These are phyloP conservation scores for Austrofundulus limnaeus DNA, from an alignment of 2,113 vertebrate genomes.

Conservation along the genomic window DNA sequence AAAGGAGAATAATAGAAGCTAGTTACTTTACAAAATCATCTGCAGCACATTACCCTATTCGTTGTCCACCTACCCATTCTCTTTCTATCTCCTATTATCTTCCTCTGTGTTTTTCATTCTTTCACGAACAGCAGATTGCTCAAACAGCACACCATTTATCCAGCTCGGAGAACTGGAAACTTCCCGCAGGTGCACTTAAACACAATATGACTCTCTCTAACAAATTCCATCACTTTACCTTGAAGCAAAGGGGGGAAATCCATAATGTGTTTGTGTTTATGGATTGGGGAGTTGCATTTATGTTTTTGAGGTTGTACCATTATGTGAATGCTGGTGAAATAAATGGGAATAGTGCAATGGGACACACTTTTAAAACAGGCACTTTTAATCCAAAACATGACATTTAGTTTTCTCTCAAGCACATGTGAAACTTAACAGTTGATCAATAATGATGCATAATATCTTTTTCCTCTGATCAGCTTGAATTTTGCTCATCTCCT, in stretches of 20 bases:
- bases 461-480: constrained; percentile 5
- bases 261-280: constrained; percentile 14
- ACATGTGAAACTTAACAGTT: too few relatives aligned
- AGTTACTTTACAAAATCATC: constrained; percentile 72
- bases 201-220: constrained; percentile 59
- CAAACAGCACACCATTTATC: constrained; percentile 60
- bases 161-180: constrained; percentile 54
- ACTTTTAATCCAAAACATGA: constrained; percentile 23
- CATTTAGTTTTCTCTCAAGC: constrained; percentile 20
- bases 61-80: constrained; percentile 44
- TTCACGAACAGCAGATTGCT: constrained; percentile 53
- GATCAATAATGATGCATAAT: not conserved
- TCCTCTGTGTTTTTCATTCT: constrained; percentile 16
- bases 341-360: constrained; percentile 37
- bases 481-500: not conserved
- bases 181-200: constrained; percentile 64
- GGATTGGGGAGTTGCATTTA: constrained; percentile 15
- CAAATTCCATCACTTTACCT: constrained; percentile 31
- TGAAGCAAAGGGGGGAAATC: constrained; percentile 21
- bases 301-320: constrained; percentile 37
- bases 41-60: constrained; percentile 58
- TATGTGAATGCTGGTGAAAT: constrained; percentile 42
- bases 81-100: constrained; percentile 16
- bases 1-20: constrained; percentile 66
- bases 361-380: constrained; percentile 48